phyloP scores from a whole-genome alignment of 2,113 vertebrate genomes.

The Kryptolebias marmoratus region DNA sequence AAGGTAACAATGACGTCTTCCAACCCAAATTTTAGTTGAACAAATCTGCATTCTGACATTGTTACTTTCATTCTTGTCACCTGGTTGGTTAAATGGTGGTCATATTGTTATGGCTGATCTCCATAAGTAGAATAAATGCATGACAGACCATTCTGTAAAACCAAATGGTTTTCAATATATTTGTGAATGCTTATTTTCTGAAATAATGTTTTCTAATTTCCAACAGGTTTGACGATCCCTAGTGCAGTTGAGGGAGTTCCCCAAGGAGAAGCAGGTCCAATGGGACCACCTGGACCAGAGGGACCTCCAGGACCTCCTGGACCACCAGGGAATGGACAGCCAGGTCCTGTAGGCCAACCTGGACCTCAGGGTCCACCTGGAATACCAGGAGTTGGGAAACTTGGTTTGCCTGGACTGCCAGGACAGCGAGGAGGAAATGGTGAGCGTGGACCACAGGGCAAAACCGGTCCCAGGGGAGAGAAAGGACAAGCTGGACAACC shows the following conservation, averaged over 20 bases:
- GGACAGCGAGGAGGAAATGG: constrained; percentile 91
- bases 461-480: constrained; percentile 89
- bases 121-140: background rate
- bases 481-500: constrained; percentile 87
- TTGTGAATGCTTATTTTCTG: constrained; percentile 6
- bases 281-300: constrained; percentile 86
- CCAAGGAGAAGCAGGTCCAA: constrained; percentile 82
- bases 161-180: background rate
- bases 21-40: too few species aligned
- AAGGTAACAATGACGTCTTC: too few species aligned
- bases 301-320: constrained; percentile 86
- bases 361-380: constrained; percentile 87
- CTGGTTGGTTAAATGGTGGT: background rate
- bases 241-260: constrained; percentile 89
- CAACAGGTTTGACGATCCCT: constrained; percentile 83
- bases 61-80: background rate
- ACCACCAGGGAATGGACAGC: constrained; percentile 87
- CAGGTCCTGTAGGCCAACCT: constrained; percentile 83
- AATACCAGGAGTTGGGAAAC: constrained; percentile 90
- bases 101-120: background rate
- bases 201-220: constrained; percentile 4
- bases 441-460: constrained; percentile 87
- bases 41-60: too few species aligned
- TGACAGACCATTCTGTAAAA: too few species aligned
- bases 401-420: constrained; percentile 90